phyloP scores from a whole-genome alignment of 1,140 invertebrate genomes.

The Drosophila pseudoobscura region DNA sequence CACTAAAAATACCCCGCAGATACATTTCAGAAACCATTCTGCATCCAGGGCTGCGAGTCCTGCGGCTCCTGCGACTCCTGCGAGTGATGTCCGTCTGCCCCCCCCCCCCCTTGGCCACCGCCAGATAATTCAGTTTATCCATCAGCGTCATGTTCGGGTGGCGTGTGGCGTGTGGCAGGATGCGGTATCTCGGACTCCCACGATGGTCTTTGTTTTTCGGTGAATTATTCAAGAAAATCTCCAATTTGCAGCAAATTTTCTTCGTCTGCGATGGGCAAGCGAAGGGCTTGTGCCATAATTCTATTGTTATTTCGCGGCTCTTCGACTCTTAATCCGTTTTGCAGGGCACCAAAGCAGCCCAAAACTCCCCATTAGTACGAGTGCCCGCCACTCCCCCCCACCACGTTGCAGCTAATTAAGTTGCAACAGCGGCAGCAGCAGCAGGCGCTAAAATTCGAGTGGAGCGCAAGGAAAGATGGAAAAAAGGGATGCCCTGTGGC shows the following conservation, averaged over 20 bases:
- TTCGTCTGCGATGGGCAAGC: too few species aligned
- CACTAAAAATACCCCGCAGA: slow-evolving; percentile 7
- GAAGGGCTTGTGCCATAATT: too few species aligned
- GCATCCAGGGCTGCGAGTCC: not conserved
- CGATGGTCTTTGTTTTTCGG: too few species aligned
- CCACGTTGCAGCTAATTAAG: slow-evolving; percentile 47
- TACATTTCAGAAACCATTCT: slow-evolving; percentile 25
- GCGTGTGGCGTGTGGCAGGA: not conserved
- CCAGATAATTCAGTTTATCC: slow-evolving; percentile 38
- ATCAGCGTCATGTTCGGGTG: not conserved
- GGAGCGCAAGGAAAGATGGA: not conserved
- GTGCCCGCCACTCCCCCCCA: not conserved
- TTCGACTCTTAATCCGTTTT: too few species aligned
- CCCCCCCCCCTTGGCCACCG: too few species aligned
- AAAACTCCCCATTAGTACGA: too few species aligned
- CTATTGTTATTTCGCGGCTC: too few species aligned
- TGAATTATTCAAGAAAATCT: too few species aligned
- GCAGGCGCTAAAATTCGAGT: slow-evolving; percentile 11
- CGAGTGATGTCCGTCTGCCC: not conserved
- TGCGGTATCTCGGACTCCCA: not conserved
- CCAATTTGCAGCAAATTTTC: too few species aligned
- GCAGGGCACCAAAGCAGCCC: too few species aligned
- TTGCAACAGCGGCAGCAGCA: slow-evolving; percentile 23
- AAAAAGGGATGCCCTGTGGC: not conserved
- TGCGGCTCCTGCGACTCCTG: too few species aligned